Percentiles rank a stretch among this genome's conserved stretches.
These are phyloP conservation scores for Conus canariensis DNA, from an alignment of 2,888 invertebrate species.

Conservation along the genomic window DNA sequence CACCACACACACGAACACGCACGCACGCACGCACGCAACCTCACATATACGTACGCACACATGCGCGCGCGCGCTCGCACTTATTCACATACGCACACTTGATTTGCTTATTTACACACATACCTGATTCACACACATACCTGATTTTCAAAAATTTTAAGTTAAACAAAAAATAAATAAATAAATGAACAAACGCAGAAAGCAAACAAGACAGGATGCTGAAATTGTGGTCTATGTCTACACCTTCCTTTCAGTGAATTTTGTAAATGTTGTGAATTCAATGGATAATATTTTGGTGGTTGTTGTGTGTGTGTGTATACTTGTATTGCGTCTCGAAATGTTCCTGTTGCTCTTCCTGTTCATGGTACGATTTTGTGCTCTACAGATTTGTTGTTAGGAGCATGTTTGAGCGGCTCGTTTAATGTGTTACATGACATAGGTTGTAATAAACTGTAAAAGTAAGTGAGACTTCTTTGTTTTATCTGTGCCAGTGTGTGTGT, in stretches of 20 bases:
- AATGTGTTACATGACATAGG: conserved; percentile 21
- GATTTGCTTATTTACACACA: too few relatives aligned
- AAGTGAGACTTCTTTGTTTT: background rate
- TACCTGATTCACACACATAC: too few relatives aligned
- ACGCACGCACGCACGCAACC: background rate
- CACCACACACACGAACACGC: background rate
- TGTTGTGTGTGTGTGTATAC: background rate
- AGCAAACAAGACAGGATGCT: too few relatives aligned
- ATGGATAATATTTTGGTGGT: too few relatives aligned
- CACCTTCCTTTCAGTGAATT: too few relatives aligned
- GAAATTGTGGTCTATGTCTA: too few relatives aligned
- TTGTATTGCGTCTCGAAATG: background rate
- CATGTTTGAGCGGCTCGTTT: background rate
- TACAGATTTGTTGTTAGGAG: background rate
- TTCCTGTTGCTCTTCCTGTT: background rate
- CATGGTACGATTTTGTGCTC: background rate
- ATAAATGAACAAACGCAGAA: too few relatives aligned
- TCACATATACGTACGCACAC: background rate
- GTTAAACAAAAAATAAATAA: too few relatives aligned
- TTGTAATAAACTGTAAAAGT: conserved; percentile 32
- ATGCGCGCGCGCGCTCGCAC: too few relatives aligned
- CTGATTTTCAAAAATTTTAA: too few relatives aligned
- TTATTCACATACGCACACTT: too few relatives aligned
- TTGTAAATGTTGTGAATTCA: too few relatives aligned
- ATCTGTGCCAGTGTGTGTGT: background rate